Evolutionary conservation across 2,888 invertebrate genomes (phyloP), one percentile per base, ranked within the genome.

Genomic region (Biston stratarius): DNA sequence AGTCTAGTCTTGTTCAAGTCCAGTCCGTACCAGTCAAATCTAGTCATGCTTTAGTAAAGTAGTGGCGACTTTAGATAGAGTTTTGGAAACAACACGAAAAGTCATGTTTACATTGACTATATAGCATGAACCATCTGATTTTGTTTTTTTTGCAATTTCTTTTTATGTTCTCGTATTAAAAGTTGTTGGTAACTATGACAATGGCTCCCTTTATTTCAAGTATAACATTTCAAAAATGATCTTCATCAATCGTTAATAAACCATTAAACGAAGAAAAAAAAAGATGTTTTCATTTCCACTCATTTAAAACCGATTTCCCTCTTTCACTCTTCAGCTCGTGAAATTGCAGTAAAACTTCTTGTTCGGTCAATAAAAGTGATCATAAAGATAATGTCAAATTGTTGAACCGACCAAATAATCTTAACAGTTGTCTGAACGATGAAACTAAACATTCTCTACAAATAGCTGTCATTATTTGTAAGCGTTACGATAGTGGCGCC

Each of bases 301-400:
- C 24, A 66, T 71, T 66, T 64, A 70, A 68, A 70, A 44, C 38
- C 56, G 49, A 73, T 71, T 61, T 74, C 74, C 64, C 48, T 61
- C 45, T 48, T 62, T 74, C 71, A 70, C 56, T 74, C 75, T n/a
- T 15, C 75, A 49, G 65, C 62, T 49, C 72, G 68, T 72, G 70
- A 71, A 72, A 72, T 60, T 55, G 69, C 58, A 44, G 64, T 72
- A 63, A 72, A 74, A 69, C 68, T 58, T 61, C 67, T 72, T 77
- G 77, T 78, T 75, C 62, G 67, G 69, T 76, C 78, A 74, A 77
- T 81, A 79, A 79, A 77, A 76, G 76, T 64, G 67, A 61, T 61
- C 57, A 67, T 73, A 76, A 81, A 79, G 79, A 88, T 80, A 86
- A 87, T 77, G 88, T 87, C 86, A 73, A 74, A 81, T 77, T 81